These are phyloP conservation scores for Antennarius maculatus DNA, from an alignment of 2,797 vertebrate genomes.

Conservation along the genomic window DNA sequence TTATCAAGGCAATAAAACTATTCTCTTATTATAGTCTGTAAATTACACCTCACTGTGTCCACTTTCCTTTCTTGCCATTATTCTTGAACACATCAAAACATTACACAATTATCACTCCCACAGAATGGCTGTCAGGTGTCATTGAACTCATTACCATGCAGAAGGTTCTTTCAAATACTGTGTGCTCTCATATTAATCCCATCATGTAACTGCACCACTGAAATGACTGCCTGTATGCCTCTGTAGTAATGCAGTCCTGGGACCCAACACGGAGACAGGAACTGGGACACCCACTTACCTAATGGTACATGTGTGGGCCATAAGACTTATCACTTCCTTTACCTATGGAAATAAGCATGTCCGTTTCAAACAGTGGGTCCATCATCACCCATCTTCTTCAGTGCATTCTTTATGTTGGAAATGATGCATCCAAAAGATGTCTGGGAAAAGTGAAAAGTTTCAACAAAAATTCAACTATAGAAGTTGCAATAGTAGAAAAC, in stretches of 20 bases:
- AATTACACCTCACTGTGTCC: conserved; percentile 38
- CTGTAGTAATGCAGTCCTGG: conserved; percentile 15
- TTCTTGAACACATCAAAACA: conserved; percentile 29
- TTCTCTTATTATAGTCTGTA: conserved; percentile 26
- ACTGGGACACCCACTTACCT: conserved; percentile 54
- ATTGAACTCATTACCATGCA: neutral
- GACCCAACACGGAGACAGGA: conserved; percentile 51
- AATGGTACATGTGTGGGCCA: conserved; percentile 33
- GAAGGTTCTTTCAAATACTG: neutral
- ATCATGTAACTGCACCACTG: conserved; percentile 7
- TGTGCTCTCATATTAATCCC: conserved; percentile 17
- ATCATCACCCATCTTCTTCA: too few species aligned
- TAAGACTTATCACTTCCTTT: neutral
- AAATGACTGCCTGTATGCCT: conserved; percentile 41
- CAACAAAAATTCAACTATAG: too few species aligned
- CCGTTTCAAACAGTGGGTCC: too few species aligned
- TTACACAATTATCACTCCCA: conserved; percentile 4
- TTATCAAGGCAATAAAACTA: conserved; percentile 24
- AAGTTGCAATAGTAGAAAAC: too few species aligned
- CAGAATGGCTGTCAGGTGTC: conserved; percentile 6
- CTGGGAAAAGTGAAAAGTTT: too few species aligned
- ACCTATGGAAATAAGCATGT: too few species aligned
- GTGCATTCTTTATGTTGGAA: too few species aligned
- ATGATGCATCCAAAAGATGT: too few species aligned
- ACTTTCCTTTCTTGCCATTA: conserved; percentile 23